These are phyloP conservation scores for Panorpa germanica DNA, from an alignment of 2,888 invertebrate genomes.

Conservation along the genomic window DNA sequence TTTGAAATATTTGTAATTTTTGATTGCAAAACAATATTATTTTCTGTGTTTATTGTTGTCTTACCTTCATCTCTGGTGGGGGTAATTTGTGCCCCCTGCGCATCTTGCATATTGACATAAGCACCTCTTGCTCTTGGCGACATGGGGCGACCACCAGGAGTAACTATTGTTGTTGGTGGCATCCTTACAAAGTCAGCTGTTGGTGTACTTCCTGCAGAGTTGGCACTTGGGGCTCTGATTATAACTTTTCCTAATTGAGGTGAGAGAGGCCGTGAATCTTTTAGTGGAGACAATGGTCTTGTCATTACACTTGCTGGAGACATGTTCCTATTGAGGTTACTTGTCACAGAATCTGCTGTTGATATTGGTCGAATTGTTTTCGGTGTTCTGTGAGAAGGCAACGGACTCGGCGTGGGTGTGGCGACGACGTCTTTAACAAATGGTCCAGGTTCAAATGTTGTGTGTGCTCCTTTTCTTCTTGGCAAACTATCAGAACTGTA, in stretches of 20 bases:
- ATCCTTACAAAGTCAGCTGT: constrained; percentile 36
- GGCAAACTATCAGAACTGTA: constrained; percentile 74
- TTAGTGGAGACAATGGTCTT: constrained; percentile 14
- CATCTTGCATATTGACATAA: constrained; percentile 52
- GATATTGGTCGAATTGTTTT: constrained; percentile 24
- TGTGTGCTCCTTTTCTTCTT: constrained; percentile 60
- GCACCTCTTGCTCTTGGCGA: constrained; percentile 33
- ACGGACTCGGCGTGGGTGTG: constrained; percentile 28
- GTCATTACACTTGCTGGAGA: constrained; percentile 16
- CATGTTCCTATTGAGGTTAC: too few relatives aligned
- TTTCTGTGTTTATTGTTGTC: constrained; percentile 4
- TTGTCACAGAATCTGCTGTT: too few relatives aligned
- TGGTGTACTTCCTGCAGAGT: constrained; percentile 10
- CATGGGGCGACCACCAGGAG: constrained; percentile 28
- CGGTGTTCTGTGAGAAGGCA: constrained; percentile 23
- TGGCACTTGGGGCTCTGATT: constrained; percentile 19
- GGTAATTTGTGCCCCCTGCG: constrained; percentile 13
- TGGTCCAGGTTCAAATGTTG: constrained; percentile 76
- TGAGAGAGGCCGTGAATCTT: constrained; percentile 29
- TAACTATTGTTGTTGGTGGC: constrained; percentile 42
- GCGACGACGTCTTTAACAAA: constrained; percentile 43
- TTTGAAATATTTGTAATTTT: too few relatives aligned
- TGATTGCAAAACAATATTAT: too few relatives aligned
- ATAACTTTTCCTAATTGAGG: constrained; percentile 46
- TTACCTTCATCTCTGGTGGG: constrained; percentile 5